Conservation (phyloP, 2,888 invertebrate genomes). For the Mythimna impura region DNA sequence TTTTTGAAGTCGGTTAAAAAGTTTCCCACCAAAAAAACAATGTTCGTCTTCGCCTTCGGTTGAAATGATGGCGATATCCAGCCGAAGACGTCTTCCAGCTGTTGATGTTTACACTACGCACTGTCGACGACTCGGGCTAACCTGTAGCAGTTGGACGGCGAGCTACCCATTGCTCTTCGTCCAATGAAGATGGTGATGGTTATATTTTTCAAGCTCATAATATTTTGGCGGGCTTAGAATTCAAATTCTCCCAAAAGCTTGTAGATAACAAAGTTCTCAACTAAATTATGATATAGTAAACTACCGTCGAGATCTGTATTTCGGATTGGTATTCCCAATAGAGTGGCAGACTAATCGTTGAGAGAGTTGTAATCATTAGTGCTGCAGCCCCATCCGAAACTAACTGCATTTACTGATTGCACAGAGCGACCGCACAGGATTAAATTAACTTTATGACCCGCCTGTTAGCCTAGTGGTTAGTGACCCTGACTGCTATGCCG, state of each 20-base stretch:
- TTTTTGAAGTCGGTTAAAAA: too few relatives aligned
- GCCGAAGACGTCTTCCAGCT: too few relatives aligned
- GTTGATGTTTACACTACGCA: too few relatives aligned
- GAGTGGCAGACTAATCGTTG: slow-evolving; percentile 11
- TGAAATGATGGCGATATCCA: too few relatives aligned
- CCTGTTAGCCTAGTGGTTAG: too few relatives aligned
- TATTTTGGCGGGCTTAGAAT: background rate
- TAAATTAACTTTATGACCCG: slow-evolving; percentile 15
- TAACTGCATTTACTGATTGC: slow-evolving; percentile 46
- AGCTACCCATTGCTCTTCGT: too few relatives aligned
- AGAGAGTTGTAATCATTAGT: slow-evolving; percentile 27
- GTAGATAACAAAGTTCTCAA: background rate
- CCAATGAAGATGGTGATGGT: too few relatives aligned
- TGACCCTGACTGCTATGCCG: too few relatives aligned
- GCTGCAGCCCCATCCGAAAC: slow-evolving; percentile 5
- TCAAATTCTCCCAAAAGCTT: background rate
- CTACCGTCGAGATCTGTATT: slow-evolving; percentile 4
- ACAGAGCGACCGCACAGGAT: slow-evolving; percentile 9
- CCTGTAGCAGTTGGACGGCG: too few relatives aligned
- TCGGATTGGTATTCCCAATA: slow-evolving; percentile 12
- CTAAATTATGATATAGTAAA: slow-evolving; percentile 21
- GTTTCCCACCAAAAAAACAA: too few relatives aligned
- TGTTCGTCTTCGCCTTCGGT: too few relatives aligned
- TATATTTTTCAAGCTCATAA: background rate
- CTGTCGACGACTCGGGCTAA: too few relatives aligned